Base-by-base conservation (phyloP, 1,140 invertebrate species). In the Calephelis nemesis region DNA sequence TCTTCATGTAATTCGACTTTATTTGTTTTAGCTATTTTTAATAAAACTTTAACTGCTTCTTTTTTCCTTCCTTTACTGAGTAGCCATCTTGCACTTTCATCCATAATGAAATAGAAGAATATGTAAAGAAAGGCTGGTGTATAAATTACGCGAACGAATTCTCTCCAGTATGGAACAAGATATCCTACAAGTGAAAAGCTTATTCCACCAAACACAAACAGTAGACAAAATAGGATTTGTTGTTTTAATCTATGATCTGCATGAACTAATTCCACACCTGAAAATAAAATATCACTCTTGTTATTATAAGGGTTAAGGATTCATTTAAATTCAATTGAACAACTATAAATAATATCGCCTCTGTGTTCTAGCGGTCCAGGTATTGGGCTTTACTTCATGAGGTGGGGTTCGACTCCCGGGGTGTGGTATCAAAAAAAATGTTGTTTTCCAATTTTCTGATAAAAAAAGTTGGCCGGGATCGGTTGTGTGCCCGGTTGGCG, bases 81-180 rank as follows among this genome's bases (percentile, higher is more conserved):
- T 12, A 97, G 88, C 96, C 96, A 97, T 65, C 85, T 72, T 0
- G 74, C 75, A 64, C 83, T 87, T 66, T 88, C 84, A 63, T 88
- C 82, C 63, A 90, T 70, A 7, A 84, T 52, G 47, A 80, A 86
- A 10, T 80, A 74, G 49, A 77, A 81, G 12, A 78, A 65, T 62
- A 85, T 63, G 15, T 84, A 81, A 6, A 86, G 64, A 66, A 90
- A 47, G 1, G 80, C 72, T 1, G 82, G 81, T 12, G 76, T 71
- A 67, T 88, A 88, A 62, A 87, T 74, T 0, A 77, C 76, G 58
- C 71, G 65, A 3, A 84, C 62, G n/a, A 84, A 82, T 13, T 78
- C 52, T 73, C 84, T 77, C 84, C 85, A 90, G 64, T 87, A 82
- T 2, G 78, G 75, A 2, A 89, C 47, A 7, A 69, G 66, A 52